phyloP scores from a whole-genome alignment of 1,140 invertebrate genomes.

The Eumaeus atala region DNA sequence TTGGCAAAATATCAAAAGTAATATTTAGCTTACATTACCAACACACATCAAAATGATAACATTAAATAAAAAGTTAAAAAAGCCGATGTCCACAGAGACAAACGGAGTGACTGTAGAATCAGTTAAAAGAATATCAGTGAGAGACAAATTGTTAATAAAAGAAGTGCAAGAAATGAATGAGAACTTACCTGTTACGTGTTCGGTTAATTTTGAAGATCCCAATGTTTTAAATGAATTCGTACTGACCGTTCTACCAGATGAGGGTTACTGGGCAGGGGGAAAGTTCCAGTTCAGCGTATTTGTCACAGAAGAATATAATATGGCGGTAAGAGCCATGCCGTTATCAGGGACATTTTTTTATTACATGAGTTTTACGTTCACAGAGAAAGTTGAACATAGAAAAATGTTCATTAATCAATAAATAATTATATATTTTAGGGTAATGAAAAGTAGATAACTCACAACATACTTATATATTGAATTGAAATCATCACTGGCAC shows the following conservation, averaged over 20 bases:
- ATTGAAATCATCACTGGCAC: too few species aligned
- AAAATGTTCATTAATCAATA: too few species aligned
- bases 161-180: conserved; percentile 95
- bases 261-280: conserved; percentile 92
- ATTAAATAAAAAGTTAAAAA: conserved; percentile 86
- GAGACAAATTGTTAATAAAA: conserved; percentile 89
- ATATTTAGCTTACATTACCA: background rate
- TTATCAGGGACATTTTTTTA: too few species aligned
- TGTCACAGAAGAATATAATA: conserved; percentile 96
- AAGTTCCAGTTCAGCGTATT: conserved; percentile 89
- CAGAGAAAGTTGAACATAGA: too few species aligned
- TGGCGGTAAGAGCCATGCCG: conserved; percentile 82
- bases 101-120: conserved; percentile 50
- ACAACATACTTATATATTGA: too few species aligned
- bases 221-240: conserved; percentile 88
- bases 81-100: conserved; percentile 69
- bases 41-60: conserved; percentile 80
- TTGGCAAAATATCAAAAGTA: background rate
- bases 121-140: conserved; percentile 82
- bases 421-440: too few species aligned
- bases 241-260: conserved; percentile 87
- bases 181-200: conserved; percentile 86
- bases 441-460: too few species aligned
- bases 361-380: too few species aligned
- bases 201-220: conserved; percentile 86